Base-by-base conservation (phyloP, 2,113 vertebrate genomes). In the Polypterus senegalus region DNA sequence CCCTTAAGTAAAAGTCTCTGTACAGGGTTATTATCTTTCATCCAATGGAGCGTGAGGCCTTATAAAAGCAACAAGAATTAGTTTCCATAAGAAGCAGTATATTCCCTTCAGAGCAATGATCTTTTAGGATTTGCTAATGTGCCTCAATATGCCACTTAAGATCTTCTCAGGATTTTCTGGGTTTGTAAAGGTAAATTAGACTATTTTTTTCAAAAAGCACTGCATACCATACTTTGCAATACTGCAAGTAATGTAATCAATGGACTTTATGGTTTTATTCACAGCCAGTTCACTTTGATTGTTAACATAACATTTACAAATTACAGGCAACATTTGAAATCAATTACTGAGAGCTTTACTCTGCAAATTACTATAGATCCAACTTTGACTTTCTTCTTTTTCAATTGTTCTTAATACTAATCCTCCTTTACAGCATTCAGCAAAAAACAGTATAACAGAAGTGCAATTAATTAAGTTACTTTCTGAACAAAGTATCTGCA, bases 331-430 rank as follows among this genome's bases (percentile, higher is more conserved):
- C 43, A 54, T 47, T 54, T 61, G 45, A 46, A 54, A 54, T 47
- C 9, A 9, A 61, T 47, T 47, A 47, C 45, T 8, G 5, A 54
- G 10, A 6, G n/a, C 60, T 54, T 47, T 61, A 45, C 48, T 61
- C 49, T 46, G 60, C 46, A 54, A 54, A 61, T 61, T 46, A 54
- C 59, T 8, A 55, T 55, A 55, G 56, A 11, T 57, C 56, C 3
- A 57, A 45, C 56, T 57, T 10, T 11, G 10, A 5, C 9, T 10
- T 8, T 10, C 3, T 55, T 27, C 27, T 43, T 57, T 57, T 57
- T 27, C 56, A 57, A 11, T 45, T 44, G 56, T 53, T 52, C 60
- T 3, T 52, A 9, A 61, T 44, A 10, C 7, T 54, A 53, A 61
- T 46, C 5, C 9, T n/a, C 7, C 4, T 57, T 45, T 57, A 44